phyloP scores from a whole-genome alignment of 2,797 vertebrate genomes.

The Vultur gryphus region DNA sequence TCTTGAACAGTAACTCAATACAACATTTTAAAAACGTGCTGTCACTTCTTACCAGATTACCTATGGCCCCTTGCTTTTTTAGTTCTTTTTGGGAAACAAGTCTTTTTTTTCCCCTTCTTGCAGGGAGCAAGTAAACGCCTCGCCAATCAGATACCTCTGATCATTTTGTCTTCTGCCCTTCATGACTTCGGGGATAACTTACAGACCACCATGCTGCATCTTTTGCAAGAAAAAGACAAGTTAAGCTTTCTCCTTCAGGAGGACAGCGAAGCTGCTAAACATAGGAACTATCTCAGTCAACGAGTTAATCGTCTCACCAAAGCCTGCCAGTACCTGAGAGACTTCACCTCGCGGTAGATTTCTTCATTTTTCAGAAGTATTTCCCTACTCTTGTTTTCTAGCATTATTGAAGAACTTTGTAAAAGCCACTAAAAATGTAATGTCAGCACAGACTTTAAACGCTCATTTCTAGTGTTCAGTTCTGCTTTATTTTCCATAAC shows the following conservation, averaged over 20 bases:
- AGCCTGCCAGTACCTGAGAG: constrained; percentile 71
- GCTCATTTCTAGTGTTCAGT: neutral
- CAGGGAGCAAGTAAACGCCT: constrained; percentile 81
- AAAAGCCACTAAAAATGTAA: neutral
- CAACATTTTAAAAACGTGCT: neutral
- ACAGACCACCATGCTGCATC: constrained; percentile 78
- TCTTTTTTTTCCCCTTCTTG: neutral
- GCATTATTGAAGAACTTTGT: neutral
- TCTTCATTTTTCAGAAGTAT: neutral
- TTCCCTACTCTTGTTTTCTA: neutral
- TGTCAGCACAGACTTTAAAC: neutral
- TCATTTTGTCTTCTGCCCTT: constrained; percentile 82
- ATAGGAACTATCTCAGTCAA: constrained; percentile 65
- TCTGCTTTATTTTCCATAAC: neutral
- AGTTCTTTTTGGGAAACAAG: neutral
- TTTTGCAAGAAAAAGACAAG: constrained; percentile 78
- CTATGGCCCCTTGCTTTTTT: neutral
- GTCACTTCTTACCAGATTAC: neutral
- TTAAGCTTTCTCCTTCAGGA: constrained; percentile 75
- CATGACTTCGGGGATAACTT: constrained; percentile 69
- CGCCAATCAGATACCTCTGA: constrained; percentile 82
- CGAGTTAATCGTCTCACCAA: constrained; percentile 69
- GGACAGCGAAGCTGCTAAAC: constrained; percentile 69
- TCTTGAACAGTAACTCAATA: neutral
- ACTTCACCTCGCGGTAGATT: constrained; percentile 10